Conservation (phyloP, 2,888 invertebrate species). For the Proisotoma minuta region DNA sequence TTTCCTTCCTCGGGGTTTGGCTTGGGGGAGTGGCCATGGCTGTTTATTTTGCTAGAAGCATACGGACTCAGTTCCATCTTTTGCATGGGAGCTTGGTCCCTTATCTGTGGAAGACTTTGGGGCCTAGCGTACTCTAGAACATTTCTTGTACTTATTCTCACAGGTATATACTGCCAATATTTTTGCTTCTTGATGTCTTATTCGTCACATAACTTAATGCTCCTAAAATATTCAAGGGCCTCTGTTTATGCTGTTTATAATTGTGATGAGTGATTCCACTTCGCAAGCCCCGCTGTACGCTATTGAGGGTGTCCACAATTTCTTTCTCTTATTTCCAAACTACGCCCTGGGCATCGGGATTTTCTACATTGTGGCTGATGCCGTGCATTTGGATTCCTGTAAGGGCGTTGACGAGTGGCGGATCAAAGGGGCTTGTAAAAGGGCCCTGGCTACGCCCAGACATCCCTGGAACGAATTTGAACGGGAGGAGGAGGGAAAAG, state of each 20-base stretch:
- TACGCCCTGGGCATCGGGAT: constrained; percentile 19
- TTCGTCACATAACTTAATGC: background rate
- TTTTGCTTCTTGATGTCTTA: background rate
- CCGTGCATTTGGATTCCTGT: constrained; percentile 13
- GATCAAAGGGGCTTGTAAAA: background rate
- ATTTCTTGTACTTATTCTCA: constrained; percentile 14
- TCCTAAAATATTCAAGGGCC: background rate
- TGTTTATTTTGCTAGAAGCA: constrained; percentile 6
- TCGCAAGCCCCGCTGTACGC: background rate
- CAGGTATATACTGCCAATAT: constrained; percentile 4
- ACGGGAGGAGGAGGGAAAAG: constrained; percentile 2
- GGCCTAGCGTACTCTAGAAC: constrained; percentile 13
- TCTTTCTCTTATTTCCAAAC: constrained; percentile 21
- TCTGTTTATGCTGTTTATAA: constrained; percentile 16
- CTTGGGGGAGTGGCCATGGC: background rate
- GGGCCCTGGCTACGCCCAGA: background rate
- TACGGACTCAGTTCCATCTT: constrained; percentile 14
- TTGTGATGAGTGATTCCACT: background rate
- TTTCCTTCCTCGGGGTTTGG: background rate
- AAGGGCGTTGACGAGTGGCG: background rate
- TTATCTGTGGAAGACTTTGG: background rate
- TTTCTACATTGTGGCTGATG: constrained; percentile 14
- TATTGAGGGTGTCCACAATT: background rate
- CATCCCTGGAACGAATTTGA: constrained; percentile 20
- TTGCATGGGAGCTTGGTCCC: constrained; percentile 16